Conservation (phyloP, 2,797 vertebrate species). For the Ispidina lecontei region DNA sequence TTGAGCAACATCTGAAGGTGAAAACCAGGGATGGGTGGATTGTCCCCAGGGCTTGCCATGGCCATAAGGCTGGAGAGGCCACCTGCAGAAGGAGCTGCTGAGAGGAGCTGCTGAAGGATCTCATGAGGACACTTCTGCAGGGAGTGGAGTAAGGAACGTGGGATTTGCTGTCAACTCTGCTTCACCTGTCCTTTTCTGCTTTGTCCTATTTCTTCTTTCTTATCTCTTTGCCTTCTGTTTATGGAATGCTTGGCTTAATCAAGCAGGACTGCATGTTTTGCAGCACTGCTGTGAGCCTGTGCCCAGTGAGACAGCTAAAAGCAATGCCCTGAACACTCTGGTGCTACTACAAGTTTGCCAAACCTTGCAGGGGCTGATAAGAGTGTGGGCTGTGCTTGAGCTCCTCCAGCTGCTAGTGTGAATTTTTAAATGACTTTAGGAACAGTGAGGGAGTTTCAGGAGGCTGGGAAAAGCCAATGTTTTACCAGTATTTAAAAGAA, state of each 20-base stretch:
- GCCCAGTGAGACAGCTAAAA: not conserved
- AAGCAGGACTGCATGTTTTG: not conserved
- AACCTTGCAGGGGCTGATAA: not conserved
- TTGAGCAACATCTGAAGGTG: not conserved
- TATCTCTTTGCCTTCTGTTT: not conserved
- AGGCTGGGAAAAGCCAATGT: conserved; percentile 33
- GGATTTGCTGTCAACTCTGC: not conserved
- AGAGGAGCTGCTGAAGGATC: not conserved
- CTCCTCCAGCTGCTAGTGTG: conserved; percentile 42
- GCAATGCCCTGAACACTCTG: not conserved
- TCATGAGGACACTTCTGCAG: not conserved
- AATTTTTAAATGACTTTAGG: not conserved
- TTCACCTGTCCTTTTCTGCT: accelerated
- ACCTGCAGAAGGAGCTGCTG: not conserved
- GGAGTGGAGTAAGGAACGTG: accelerated
- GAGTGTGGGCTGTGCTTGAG: not conserved
- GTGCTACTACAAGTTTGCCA: not conserved
- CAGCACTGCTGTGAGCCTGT: not conserved
- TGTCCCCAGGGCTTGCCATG: not conserved
- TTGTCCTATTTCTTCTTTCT: not conserved
- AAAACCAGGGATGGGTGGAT: accelerated
- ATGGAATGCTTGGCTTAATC: not conserved
- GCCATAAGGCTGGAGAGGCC: not conserved
- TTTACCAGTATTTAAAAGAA: conserved; percentile 21
- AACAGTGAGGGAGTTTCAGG: not conserved